Evolutionary conservation across 2,888 invertebrate species (phyloP), one percentile per base, ranked within the genome.

Genomic region (Metopia argyrocephala): DNA sequence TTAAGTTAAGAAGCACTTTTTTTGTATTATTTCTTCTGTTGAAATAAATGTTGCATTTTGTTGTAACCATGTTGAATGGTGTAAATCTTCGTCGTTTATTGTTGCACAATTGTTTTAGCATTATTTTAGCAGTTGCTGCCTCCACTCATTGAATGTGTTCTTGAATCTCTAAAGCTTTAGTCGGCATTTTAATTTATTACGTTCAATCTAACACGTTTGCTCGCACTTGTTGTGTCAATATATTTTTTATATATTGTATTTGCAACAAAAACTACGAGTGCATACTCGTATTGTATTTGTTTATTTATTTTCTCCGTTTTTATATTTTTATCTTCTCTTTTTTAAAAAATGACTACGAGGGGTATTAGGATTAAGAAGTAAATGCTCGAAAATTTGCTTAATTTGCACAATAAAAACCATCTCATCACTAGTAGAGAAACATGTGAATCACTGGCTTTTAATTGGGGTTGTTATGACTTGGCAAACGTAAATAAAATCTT

Each of bases 171-270:
- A 74, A 74, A 69, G 68, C 85, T 86, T 87, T 88, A 85, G 88
- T 86, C 86, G 88, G 87, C 86, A 88, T 87, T 87, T 85, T 85
- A 88, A 88, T 88, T 88, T 88, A 88, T 88, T 88, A 87, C 89
- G 87, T 86, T 87, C 87, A 87, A 88, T 88, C 87, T 88, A 88
- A 88, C 87, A 88, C 87, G 87, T 88, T 87, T 88, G 85, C 87
- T 88, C 88, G 89, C 87, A 88, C 89, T 88, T 88, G 87, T 88
- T 88, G 59, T 81, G 80, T 81, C 80, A 81, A 81, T 81, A 81
- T 76, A 74, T 76, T 81, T 73, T 69, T 54, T 52, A 45, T 65
- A 45, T 48, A 21, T 52, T 46, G 18, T 69, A 64, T 64, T 61
- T 65, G 50, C 4, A 52, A 38, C 2, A 3, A 38, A 9, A 38